Evolutionary conservation across 2,888 invertebrate genomes (phyloP), one percentile per base, ranked within the genome.

Genomic region (Dynastes maya): DNA sequence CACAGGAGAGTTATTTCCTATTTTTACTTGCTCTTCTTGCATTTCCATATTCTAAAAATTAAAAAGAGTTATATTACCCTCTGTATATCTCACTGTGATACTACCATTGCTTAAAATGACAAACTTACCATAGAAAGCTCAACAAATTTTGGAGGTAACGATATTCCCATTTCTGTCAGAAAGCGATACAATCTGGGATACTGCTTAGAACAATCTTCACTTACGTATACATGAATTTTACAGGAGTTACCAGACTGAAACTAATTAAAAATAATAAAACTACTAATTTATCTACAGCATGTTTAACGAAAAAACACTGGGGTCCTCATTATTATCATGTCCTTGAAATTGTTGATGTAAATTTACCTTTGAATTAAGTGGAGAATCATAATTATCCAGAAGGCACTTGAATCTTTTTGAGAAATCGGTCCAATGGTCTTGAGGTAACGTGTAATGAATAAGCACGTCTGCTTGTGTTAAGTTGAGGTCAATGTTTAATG

Each of bases 381-480:
- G 84, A 79, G 87, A 88, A 1, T 86, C 85, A 83, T 93, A 93
- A 84, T 92, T 92, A 81, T 93, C 91, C 78, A 92, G 90, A 61
- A 95, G 88, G 29, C 92, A 92, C 0, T 93, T 91, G 85, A 95
- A 94, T 79, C 96, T 89, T 84, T 91, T 92, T 65, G 92, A 92
- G 85, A 96, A 96, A 84, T 90, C 90, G 0, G 94, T 92, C 87
- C 93, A 94, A 0, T 91, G 88, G 37, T 88, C 84, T 0, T 58
- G 49, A 40, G 94, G 93, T 81, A 96, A 86, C 1, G 94, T 93
- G 87, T 92, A 95, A 86, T 96, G 95, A 16, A 96, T 90, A 40
- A 96, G 87, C 83, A 92, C 90, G 71, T 91, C 90, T 0, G 94
- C 94, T 85, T 94, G 91, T 0, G 91, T 92, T 5, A 95, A 89